Evolutionary conservation across 2,888 invertebrate genomes (phyloP), one percentile per base, ranked within the genome.

Genomic region (Stenotaenia linearis): DNA sequence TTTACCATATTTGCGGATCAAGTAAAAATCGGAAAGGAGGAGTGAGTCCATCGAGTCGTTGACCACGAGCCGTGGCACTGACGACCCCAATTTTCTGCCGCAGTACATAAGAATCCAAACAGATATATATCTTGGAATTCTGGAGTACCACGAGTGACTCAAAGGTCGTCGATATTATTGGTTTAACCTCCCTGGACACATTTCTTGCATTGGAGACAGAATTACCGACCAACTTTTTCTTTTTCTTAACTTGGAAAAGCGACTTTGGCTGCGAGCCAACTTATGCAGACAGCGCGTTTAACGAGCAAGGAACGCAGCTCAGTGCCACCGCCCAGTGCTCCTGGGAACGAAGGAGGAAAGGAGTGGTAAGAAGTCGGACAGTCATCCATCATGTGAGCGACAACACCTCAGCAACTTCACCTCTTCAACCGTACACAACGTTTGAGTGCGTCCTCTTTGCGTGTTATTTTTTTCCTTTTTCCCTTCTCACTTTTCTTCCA

Each of bases 381-480:
- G 69, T 69, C 69, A 69, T 69, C 69, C 69, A 69, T 69, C 69
- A 69, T 69, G 69, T n/a, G 69, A 69, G 69, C 69, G 69, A 69
- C 69, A 69, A 69, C 69, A 69, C 69, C 69, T 69, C 23, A 69
- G 69, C 69, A 69, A 69, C 25, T 69, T n/a, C 69, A 69, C 69
- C 69, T 69, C 69, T 25, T 69, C 28, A 28, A 69, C 25, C 23
- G 69, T 28, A n/a, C 28, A 69, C 69, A 28, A 15, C 25, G 15
- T 12, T 12, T 45, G 45, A 45, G 18, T 4, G 45, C 45, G 12
- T 69, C 69, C 28, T 12, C 25, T 69, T 25, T 69, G 15, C 9
- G 25, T 23, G 25, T 7, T 56, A 21, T 56, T 4, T 28, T 69
- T 23, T 28, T 69, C n/a, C 25, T 25, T 28, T 28, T 28, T 28